A percentile compares a stretch with the other conserved stretches of the same genome.
Evolutionary conservation across 2,888 invertebrate genomes (phyloP).

Genomic region (Baccha elongata): DNA sequence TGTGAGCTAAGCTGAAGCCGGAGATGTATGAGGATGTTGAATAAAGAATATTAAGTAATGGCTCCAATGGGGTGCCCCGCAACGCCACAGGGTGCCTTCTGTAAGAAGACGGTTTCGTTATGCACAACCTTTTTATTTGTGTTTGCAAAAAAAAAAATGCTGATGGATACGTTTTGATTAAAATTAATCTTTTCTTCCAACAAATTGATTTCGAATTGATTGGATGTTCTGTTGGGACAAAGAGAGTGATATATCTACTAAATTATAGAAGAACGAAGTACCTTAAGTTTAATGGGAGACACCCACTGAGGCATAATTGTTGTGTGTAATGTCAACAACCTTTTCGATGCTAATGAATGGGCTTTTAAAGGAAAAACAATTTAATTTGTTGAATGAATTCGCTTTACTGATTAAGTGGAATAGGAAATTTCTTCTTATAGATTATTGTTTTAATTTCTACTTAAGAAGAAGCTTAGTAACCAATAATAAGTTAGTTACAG

Average conservation of each 20-base stretch:
- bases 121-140: conserved; percentile 19
- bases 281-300: conserved; percentile 5
- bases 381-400: not conserved
- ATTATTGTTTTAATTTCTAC: too few species aligned
- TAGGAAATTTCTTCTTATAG: too few species aligned
- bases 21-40: conserved; percentile 32
- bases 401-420: too few species aligned
- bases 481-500: too few species aligned
- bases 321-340: conserved; percentile 9
- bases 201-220: conserved; percentile 45
- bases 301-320: conserved; percentile 10
- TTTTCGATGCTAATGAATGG: not conserved
- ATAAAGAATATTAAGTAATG: conserved; percentile 53
- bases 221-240: conserved; percentile 10
- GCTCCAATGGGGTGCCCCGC: conserved; percentile 52
- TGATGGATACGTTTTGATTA: conserved; percentile 20
- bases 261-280: not conserved
- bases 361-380: not conserved
- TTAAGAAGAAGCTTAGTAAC: too few species aligned
- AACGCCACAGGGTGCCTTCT: conserved; percentile 56
- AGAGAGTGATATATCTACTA: conserved; percentile 10
- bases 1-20: not conserved
- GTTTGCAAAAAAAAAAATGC: conserved; percentile 1
- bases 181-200: conserved; percentile 38
- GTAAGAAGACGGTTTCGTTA: not conserved